Percentiles rank a stretch among this genome's conserved stretches.
Evolutionary conservation across 2,888 invertebrate genomes (phyloP).

Genomic region (Epirrhoe tristata): DNA sequence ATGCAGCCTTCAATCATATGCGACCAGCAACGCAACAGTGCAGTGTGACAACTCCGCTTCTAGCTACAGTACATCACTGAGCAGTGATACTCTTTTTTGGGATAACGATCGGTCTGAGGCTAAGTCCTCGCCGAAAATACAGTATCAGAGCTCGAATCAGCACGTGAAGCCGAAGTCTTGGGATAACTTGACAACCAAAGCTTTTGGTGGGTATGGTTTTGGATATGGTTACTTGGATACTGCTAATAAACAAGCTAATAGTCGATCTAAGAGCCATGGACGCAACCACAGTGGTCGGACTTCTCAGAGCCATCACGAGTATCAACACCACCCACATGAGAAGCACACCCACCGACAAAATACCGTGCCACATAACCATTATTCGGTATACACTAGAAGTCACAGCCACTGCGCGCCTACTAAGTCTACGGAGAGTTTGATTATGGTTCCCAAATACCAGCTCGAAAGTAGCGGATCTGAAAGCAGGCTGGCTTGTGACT

Average conservation of each 20-base stretch:
- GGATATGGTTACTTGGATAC: constrained; percentile 94
- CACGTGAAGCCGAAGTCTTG: constrained; percentile 93
- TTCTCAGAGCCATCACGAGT: constrained; percentile 83
- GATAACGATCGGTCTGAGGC: constrained; percentile 84
- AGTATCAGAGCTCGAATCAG: constrained; percentile 78
- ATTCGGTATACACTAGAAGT: constrained; percentile 76
- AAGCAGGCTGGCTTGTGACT: constrained; percentile 90
- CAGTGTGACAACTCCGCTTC: constrained; percentile 90
- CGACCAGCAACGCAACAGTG: constrained; percentile 89
- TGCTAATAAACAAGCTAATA: constrained; percentile 68
- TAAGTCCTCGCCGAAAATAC: constrained; percentile 77
- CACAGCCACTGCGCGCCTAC: constrained; percentile 87
- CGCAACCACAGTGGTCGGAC: constrained; percentile 86
- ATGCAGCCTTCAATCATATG: constrained; percentile 93
- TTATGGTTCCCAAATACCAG: constrained; percentile 88
- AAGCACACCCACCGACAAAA: constrained; percentile 80
- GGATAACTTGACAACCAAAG: constrained; percentile 95
- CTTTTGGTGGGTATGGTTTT: constrained; percentile 94
- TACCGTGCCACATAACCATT: constrained; percentile 69
- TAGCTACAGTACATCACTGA: constrained; percentile 93
- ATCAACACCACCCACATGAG: constrained; percentile 71
- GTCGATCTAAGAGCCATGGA: constrained; percentile 77
- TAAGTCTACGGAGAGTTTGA: constrained; percentile 93
- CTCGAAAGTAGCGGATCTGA: constrained; percentile 86
- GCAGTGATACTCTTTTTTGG: constrained; percentile 95